These are phyloP conservation scores for Pachypanchax playfairii DNA, from an alignment of 2,113 vertebrate species.

Conservation along the genomic window DNA sequence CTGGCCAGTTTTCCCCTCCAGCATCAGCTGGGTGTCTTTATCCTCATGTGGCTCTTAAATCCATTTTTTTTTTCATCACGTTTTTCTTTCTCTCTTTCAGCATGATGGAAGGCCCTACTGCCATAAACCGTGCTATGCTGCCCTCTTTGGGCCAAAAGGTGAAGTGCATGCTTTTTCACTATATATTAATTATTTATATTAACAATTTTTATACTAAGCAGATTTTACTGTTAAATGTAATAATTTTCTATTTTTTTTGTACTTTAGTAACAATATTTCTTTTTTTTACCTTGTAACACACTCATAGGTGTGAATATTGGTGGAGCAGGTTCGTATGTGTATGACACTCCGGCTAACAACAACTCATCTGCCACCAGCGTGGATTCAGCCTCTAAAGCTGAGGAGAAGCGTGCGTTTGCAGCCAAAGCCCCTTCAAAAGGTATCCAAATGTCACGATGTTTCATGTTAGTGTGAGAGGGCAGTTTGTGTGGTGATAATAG, in stretches of 20 bases:
- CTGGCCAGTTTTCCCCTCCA: neutral
- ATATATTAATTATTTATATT: no score
- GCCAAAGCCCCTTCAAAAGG: constrained; percentile 89
- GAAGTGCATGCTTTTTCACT: constrained; percentile 10
- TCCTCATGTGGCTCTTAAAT: neutral
- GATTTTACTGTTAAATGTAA: no score
- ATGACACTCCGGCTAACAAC: constrained; percentile 84
- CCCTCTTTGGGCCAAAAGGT: constrained; percentile 91
- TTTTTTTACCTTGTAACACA: no score
- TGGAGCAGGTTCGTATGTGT: constrained; percentile 92
- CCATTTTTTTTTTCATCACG: neutral
- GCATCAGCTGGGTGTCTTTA: neutral
- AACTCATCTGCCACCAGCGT: constrained; percentile 73
- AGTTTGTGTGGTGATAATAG: no score
- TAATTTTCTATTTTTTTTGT: no score
- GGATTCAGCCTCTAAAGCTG: constrained; percentile 77
- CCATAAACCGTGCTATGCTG: constrained; percentile 91
- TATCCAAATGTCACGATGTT: constrained; percentile 43
- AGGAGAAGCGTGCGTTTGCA: constrained; percentile 81
- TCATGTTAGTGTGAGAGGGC: constrained; percentile 5
- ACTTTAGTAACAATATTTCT: no score
- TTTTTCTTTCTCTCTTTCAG: constrained; percentile 68
- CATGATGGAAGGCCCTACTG: constrained; percentile 89
- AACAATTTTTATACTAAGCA: no score
- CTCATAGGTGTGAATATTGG: constrained; percentile 93